Percentiles rank a stretch among this genome's conserved stretches.
Evolutionary conservation across 2,797 vertebrate species (phyloP).

Genomic region (Pseudomugil tenellus): DNA sequence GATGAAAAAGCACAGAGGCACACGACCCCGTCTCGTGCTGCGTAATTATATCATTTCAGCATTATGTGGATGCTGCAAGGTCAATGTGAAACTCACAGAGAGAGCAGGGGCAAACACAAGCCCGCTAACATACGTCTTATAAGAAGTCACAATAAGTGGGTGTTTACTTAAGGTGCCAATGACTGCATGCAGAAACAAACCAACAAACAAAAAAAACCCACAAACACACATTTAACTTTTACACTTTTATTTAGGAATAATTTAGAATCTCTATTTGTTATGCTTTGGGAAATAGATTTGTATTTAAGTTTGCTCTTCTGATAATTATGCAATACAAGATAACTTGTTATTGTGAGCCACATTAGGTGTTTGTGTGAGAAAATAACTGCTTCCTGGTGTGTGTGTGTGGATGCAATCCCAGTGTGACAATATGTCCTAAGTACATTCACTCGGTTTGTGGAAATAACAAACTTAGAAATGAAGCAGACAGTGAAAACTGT

Average conservation of each 20-base stretch:
- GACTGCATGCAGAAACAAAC: constrained; percentile 11
- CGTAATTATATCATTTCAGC: constrained; percentile 63
- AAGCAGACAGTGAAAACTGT: constrained; percentile 20
- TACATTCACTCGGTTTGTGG: constrained; percentile 12
- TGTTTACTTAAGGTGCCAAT: constrained; percentile 44
- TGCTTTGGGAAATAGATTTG: constrained; percentile 20
- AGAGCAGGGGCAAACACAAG: constrained; percentile 12
- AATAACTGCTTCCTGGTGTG: constrained; percentile 11
- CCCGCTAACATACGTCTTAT: constrained; percentile 37
- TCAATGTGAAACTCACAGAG: constrained; percentile 41
- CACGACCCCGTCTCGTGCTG: constrained; percentile 18
- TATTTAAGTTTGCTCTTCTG: constrained; percentile 15
- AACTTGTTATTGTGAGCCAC: constrained; percentile 35
- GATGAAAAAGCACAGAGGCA: constrained; percentile 19
- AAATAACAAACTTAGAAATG: constrained; percentile 26
- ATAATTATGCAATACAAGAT: constrained; percentile 25
- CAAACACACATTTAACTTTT: background rate
- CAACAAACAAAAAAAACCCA: too few relatives aligned
- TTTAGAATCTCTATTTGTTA: constrained; percentile 9
- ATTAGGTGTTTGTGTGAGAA: constrained; percentile 26
- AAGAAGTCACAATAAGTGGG: constrained; percentile 53
- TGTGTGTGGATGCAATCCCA: constrained; percentile 19
- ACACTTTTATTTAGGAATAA: background rate
- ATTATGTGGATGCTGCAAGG: constrained; percentile 60
- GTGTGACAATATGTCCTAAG: constrained; percentile 28